A percentile compares a stretch with the other conserved stretches of the same genome.
Evolutionary conservation across 2,888 invertebrate genomes (phyloP).

Genomic region (Cabera pusaria): DNA sequence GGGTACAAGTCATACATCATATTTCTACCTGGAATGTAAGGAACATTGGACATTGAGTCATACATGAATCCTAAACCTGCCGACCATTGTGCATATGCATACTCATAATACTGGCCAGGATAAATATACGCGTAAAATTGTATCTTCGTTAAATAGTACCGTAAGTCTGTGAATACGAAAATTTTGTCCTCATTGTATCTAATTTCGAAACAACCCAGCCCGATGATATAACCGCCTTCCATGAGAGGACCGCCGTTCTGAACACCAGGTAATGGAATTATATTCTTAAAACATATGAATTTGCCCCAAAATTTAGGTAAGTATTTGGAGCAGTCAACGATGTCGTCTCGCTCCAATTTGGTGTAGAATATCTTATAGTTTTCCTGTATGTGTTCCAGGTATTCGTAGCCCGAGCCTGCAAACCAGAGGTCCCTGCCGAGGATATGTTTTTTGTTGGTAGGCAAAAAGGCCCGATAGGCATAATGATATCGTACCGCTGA

Average conservation of each 20-base stretch:
- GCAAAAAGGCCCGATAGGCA: constrained; percentile 32
- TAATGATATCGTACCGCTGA: constrained; percentile 31
- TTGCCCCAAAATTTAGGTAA: constrained; percentile 63
- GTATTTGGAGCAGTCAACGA: constrained; percentile 49
- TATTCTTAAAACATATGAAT: constrained; percentile 55
- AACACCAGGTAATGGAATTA: constrained; percentile 35
- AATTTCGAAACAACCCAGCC: constrained; percentile 58
- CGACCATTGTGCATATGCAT: constrained; percentile 57
- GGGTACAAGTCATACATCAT: constrained; percentile 26
- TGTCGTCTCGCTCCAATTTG: background rate
- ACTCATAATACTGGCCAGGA: constrained; percentile 54
- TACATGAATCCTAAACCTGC: background rate
- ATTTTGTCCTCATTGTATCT: constrained; percentile 56
- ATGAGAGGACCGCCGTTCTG: constrained; percentile 52
- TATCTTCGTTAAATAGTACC: constrained; percentile 48
- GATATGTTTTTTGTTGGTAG: background rate
- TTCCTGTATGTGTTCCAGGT: constrained; percentile 44
- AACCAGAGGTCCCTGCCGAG: constrained; percentile 28
- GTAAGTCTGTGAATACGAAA: constrained; percentile 54
- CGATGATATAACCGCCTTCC: constrained; percentile 29
- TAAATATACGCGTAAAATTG: constrained; percentile 31
- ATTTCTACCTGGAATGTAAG: constrained; percentile 22
- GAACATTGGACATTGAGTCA: constrained; percentile 17
- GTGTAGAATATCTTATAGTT: constrained; percentile 51
- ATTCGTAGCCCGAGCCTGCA: constrained; percentile 49